Evolutionary conservation across 2,888 invertebrate species (phyloP).

Genomic region (Capitulum mitella): DNA sequence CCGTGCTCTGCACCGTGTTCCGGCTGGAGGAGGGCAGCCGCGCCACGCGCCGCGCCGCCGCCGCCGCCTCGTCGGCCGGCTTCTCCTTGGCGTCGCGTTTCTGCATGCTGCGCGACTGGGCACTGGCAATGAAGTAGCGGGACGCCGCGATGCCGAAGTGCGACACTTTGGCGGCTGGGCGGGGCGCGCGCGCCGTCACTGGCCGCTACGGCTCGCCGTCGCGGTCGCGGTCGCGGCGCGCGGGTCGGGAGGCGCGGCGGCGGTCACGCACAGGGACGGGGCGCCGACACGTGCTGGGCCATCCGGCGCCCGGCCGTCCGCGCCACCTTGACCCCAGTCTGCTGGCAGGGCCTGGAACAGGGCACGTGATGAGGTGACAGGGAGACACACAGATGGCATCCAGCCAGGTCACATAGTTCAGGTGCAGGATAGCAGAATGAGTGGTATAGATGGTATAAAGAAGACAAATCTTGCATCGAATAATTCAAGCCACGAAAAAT

Average conservation of each 20-base stretch:
- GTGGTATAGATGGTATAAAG: too few species aligned
- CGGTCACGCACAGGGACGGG: background rate
- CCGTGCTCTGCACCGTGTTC: background rate
- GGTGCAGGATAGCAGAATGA: too few species aligned
- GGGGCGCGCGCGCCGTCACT: background rate
- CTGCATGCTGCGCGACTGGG: constrained; percentile 43
- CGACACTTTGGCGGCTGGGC: background rate
- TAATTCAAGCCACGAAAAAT: too few species aligned
- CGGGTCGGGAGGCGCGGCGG: background rate
- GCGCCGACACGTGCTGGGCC: too few species aligned
- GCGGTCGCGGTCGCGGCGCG: background rate
- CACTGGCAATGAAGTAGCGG: constrained; percentile 27
- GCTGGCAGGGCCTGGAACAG: too few species aligned
- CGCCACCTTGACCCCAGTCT: too few species aligned
- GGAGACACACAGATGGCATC: too few species aligned
- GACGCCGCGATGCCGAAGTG: constrained; percentile 18
- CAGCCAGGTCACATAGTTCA: too few species aligned
- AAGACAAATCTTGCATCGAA: too few species aligned
- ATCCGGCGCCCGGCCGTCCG: too few species aligned
- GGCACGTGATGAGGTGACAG: too few species aligned
- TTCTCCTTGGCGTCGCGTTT: constrained; percentile 46
- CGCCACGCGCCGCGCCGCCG: background rate
- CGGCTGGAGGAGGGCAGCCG: constrained; percentile 13
- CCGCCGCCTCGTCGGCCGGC: constrained; percentile 39
- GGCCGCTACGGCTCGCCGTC: background rate